phyloP scores from a whole-genome alignment of 2,888 invertebrate species.

The Julus scandinavius region DNA sequence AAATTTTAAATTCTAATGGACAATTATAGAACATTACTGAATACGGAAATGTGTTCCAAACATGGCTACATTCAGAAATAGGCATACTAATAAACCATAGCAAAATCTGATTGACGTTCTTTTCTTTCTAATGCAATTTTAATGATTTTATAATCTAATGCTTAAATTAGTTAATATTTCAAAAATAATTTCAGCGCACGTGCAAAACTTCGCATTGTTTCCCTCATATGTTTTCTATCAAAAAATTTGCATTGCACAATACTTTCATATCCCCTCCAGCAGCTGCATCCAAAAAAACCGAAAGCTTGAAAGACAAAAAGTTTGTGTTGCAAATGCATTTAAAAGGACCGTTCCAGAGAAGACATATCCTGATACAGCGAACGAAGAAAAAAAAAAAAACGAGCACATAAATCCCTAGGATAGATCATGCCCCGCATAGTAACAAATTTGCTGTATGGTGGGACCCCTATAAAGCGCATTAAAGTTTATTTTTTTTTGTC shows the following conservation, averaged over 20 bases:
- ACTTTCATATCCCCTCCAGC: not conserved
- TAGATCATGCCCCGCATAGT: slow-evolving; percentile 47
- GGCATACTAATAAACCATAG: too few species aligned
- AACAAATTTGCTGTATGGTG: slow-evolving; percentile 48
- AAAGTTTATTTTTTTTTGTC: slow-evolving; percentile 44
- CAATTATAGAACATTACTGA: too few species aligned
- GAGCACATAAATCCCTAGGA: slow-evolving; percentile 33
- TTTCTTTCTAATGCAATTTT: too few species aligned
- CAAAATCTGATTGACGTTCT: too few species aligned
- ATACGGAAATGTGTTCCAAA: too few species aligned
- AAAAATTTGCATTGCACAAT: not conserved
- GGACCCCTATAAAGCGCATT: slow-evolving; percentile 36
- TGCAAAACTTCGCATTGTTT: too few species aligned
- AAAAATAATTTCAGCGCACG: too few species aligned
- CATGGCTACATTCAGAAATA: too few species aligned
- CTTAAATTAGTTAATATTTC: too few species aligned
- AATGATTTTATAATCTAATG: too few species aligned
- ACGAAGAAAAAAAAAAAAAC: not conserved
- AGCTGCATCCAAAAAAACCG: not conserved
- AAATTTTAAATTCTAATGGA: too few species aligned
- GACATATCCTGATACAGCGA: not conserved
- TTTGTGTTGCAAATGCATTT: not conserved
- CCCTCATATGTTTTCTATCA: too few species aligned
- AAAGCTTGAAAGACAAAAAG: not conserved
- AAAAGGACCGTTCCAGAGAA: not conserved